Evolutionary conservation across 2,113 vertebrate species (phyloP).

Genomic region (Acrocephalus arundinaceus): DNA sequence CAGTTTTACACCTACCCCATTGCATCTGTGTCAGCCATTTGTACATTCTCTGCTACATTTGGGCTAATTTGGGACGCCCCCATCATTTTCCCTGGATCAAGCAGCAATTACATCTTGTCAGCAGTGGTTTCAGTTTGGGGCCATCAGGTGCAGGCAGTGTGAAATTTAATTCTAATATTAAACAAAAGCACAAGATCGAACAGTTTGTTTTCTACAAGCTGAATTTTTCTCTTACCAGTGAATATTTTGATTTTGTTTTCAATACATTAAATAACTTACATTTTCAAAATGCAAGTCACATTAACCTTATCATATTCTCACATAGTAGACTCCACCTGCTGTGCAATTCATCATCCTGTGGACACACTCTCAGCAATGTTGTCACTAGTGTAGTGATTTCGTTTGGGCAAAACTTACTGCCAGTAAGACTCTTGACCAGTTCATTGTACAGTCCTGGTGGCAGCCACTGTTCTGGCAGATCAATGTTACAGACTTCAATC

Average conservation of each 20-base stretch:
- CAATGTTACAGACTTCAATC: conserved; percentile 79
- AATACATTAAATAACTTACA: background rate
- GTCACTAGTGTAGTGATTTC: conserved; percentile 40
- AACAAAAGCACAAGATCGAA: background rate
- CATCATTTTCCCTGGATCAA: background rate
- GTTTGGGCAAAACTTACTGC: conserved; percentile 81
- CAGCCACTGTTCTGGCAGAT: conserved; percentile 80
- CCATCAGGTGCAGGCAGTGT: background rate
- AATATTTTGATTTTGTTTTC: conserved; percentile 30
- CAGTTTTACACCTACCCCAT: background rate
- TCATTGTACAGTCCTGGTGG: conserved; percentile 68
- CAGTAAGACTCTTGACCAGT: conserved; percentile 74
- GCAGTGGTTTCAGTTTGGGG: background rate
- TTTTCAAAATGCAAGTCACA: conserved; percentile 73
- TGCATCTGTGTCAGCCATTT: background rate
- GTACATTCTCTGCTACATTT: background rate
- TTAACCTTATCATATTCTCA: conserved; percentile 78
- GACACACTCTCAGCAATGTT: conserved; percentile 64
- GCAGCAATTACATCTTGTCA: background rate
- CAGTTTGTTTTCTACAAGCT: background rate
- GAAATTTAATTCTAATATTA: background rate
- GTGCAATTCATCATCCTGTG: conserved; percentile 58
- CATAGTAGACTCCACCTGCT: conserved; percentile 78
- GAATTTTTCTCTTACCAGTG: background rate
- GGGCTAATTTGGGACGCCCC: background rate